Evolutionary conservation across 35 echinoderm and acorn worm species (phyloP).

Genomic region (Apostichopus japonicus): DNA sequence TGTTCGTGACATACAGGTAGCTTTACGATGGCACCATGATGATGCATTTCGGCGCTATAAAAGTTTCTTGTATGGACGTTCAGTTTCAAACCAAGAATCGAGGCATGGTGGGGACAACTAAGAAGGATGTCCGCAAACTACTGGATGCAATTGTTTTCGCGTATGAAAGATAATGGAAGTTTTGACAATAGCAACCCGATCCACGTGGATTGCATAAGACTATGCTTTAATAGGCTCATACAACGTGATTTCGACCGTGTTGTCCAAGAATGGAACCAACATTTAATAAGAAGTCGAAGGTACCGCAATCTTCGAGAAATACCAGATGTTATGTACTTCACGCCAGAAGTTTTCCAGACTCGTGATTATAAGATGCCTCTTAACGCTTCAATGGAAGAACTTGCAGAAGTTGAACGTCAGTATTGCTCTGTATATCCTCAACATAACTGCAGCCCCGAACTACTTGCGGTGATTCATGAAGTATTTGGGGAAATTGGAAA

Average conservation of each 20-base stretch:
- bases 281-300: slow-evolving; percentile 11
- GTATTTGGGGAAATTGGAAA: background rate
- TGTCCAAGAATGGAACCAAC: slow-evolving; percentile 56
- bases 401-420: background rate
- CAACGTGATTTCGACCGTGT: slow-evolving; percentile 52
- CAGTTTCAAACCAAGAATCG: slow-evolving; percentile 59
- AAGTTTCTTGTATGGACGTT: slow-evolving; percentile 71
- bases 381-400: background rate
- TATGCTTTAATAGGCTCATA: slow-evolving; percentile 55
- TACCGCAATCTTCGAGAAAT: slow-evolving; percentile 40
- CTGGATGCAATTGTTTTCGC: slow-evolving; percentile 74
- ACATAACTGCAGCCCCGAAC: background rate
- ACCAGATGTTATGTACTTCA: slow-evolving; percentile 58
- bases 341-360: slow-evolving; percentile 21
- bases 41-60: slow-evolving; percentile 47
- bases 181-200: slow-evolving; percentile 72
- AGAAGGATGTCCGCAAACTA: slow-evolving; percentile 39
- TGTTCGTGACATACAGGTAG: slow-evolving; percentile 51
- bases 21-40: slow-evolving; percentile 49
- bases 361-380: slow-evolving; percentile 31
- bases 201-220: slow-evolving; percentile 70
- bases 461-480: background rate
- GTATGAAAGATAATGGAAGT: slow-evolving; percentile 52
- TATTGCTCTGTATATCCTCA: background rate
- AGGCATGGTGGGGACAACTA: slow-evolving; percentile 65